Percentiles rank a stretch among this genome's conserved stretches.
phyloP scores from a whole-genome alignment of 2,888 invertebrate species.

The Seladonia tumulorum region DNA sequence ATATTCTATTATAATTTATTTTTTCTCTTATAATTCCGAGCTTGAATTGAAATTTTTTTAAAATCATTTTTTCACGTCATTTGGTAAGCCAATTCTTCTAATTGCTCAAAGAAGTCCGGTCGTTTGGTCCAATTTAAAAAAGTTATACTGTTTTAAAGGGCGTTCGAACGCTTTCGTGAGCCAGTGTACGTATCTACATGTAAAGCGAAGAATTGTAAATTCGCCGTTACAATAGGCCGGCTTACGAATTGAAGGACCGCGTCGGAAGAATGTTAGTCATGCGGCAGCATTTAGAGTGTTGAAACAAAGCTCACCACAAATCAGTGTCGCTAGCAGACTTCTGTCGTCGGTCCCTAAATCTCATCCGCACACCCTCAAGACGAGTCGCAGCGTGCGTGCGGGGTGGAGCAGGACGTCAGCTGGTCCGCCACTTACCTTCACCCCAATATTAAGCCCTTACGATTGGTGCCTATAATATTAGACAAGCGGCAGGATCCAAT shows the following conservation, averaged over 20 bases:
- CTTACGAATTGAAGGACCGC: conserved; percentile 21
- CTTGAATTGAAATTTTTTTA: no score
- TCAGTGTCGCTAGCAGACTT: conserved; percentile 84
- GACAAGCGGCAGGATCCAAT: conserved; percentile 82
- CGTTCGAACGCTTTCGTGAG: no score
- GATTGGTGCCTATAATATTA: conserved; percentile 84
- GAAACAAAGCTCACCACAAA: conserved; percentile 84
- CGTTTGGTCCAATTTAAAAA: no score
- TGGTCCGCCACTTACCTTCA: conserved; percentile 86
- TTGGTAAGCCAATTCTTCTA: no score
- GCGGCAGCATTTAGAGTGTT: conserved; percentile 75
- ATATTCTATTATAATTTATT: no score
- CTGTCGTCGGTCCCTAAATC: conserved; percentile 84
- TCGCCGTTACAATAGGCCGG: background rate
- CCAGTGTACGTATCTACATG: no score
- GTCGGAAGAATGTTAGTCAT: conserved; percentile 60
- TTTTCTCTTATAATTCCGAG: no score
- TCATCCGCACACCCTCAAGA: conserved; percentile 84
- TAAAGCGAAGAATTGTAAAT: background rate
- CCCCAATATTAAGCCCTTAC: conserved; percentile 84
- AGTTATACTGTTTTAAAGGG: no score
- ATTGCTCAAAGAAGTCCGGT: no score
- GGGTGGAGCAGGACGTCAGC: conserved; percentile 85
- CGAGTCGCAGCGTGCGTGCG: conserved; percentile 83
- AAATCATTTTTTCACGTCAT: no score